These are phyloP conservation scores for Drosophila baimaii DNA, from an alignment of 1,140 invertebrate genomes.

Conservation along the genomic window DNA sequence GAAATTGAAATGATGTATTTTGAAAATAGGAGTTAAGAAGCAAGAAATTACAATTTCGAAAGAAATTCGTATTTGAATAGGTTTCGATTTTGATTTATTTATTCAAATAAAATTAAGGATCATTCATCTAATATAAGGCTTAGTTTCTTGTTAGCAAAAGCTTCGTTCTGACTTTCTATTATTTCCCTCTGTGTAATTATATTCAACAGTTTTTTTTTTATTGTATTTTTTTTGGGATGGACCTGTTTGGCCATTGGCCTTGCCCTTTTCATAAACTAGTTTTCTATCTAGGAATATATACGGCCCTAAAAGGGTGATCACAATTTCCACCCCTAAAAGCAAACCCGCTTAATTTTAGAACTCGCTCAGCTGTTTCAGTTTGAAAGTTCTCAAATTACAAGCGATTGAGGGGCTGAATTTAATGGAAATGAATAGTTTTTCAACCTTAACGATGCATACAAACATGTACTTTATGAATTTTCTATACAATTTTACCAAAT, in stretches of 20 bases:
- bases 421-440: background rate
- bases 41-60: too few relatives aligned
- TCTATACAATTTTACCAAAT: background rate
- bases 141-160: background rate
- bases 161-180: background rate
- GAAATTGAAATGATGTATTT: too few relatives aligned
- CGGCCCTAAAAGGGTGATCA: constrained; percentile 49
- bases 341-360: constrained; percentile 39
- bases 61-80: too few relatives aligned
- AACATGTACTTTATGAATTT: background rate
- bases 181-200: background rate
- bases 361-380: constrained; percentile 62
- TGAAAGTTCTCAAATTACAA: constrained; percentile 54
- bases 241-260: constrained; percentile 60
- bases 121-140: background rate
- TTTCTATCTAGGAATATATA: constrained; percentile 33
- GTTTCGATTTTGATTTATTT: too few relatives aligned
- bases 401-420: constrained; percentile 11
- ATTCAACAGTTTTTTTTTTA: constrained; percentile 14
- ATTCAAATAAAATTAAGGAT: background rate
- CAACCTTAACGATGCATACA: background rate
- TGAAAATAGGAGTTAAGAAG: too few relatives aligned
- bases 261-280: constrained; percentile 61
- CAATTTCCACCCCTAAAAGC: constrained; percentile 25
- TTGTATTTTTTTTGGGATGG: constrained; percentile 50